Base-by-base conservation (phyloP, 2,888 invertebrate species). In the Tuta absoluta region DNA sequence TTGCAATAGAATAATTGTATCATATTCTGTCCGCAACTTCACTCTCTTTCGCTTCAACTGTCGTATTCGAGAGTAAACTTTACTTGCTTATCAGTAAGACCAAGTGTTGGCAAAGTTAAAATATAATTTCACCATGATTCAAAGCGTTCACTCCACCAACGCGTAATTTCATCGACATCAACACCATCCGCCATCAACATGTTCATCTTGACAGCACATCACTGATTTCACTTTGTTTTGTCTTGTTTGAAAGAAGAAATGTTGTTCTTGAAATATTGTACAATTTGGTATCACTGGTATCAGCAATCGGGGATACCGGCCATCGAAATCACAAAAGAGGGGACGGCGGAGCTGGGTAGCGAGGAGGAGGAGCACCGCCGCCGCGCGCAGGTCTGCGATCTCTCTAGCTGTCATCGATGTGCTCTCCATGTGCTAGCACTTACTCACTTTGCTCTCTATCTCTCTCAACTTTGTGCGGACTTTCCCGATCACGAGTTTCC, bases 261-360 rank as follows among this genome's bases (percentile, higher is more conserved):
- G 10, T 75, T 77, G 75, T 78, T 77, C 72, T 79, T 88, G 84
- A 89, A 89, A 89, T 83, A 89, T 82, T 84, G 75, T 90, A 56
- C 24, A 56, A 24, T 56, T 83, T 89, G 89, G 89, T 89, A 82
- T 88, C 81, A 91, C 82, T 90, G 89, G 89, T 89, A 83, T 88
- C 81, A 91, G 91, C 91, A 91, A 88, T 91, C 92, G 82, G 92
- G 92, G 86, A 92, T 92, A 87, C 92, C 92, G 80, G 92, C 92
- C 86, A 92, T 92, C 88, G 96, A 96, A 93, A 96, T 96, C 87
- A 96, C 95, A 83, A 96, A 96, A 93, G 96, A 96, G 84, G 85
- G 86, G 73, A 87, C 84, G 71, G 93, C 94, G 84, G 95, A 95
- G 86, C 93, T 94, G 91, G 93, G 94, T 87, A 94, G 94, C 84